Conservation (phyloP, 64 coral and sea anemone genomes). For the Hydrozoanthus tunicans region DNA sequence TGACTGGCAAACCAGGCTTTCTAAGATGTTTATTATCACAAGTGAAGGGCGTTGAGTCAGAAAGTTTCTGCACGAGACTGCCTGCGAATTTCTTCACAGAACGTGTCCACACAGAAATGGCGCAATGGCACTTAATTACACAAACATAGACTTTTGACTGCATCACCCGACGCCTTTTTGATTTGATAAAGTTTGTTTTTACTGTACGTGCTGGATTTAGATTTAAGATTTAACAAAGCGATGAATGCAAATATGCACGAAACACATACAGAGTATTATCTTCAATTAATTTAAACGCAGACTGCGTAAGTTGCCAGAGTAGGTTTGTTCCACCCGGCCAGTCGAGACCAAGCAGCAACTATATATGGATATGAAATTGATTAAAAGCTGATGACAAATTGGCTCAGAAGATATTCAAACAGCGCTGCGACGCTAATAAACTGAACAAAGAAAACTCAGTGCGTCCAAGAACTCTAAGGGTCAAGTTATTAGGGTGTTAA, state of each 20-base stretch:
- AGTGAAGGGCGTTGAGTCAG: too few species aligned
- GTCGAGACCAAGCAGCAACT: not conserved
- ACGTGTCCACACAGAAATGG: not conserved
- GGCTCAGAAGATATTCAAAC: slow-evolving; percentile 24
- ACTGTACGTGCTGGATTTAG: not conserved
- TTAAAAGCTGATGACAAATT: slow-evolving; percentile 1
- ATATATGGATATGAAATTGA: not conserved
- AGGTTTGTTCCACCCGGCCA: not conserved
- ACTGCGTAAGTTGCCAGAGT: not conserved
- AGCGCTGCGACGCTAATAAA: slow-evolving; percentile 17
- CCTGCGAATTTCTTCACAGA: too few species aligned
- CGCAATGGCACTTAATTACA: not conserved
- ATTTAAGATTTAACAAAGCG: not conserved
- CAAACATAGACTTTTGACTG: not conserved
- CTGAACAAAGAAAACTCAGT: not conserved
- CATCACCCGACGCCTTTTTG: slow-evolving; percentile 12
- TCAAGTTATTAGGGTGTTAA: too few species aligned
- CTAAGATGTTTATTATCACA: too few species aligned
- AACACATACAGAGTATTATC: slow-evolving; percentile 1
- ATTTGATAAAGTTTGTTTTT: not conserved
- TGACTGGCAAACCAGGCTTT: too few species aligned
- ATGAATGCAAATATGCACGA: not conserved
- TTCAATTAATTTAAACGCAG: not conserved
- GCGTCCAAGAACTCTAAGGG: not conserved
- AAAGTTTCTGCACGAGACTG: too few species aligned